Conservation (phyloP, 2,888 invertebrate genomes). For the Hemaris fuciformis region DNA sequence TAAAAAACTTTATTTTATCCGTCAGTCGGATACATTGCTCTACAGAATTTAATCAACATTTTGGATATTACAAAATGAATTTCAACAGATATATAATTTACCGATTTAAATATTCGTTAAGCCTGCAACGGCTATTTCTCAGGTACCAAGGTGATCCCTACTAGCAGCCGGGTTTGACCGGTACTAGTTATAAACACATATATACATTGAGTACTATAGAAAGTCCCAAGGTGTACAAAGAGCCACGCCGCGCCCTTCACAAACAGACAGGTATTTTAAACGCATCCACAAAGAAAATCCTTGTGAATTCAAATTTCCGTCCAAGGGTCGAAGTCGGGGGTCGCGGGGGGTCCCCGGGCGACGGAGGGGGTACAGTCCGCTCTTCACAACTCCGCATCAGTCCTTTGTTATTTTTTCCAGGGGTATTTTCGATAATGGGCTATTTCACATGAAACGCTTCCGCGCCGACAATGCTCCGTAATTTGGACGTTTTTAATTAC, state of each 20-base stretch:
- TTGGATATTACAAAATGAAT: too few species aligned
- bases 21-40: too few species aligned
- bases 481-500: conserved; percentile 14
- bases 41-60: too few species aligned
- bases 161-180: too few species aligned
- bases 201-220: not conserved
- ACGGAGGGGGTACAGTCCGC: not conserved
- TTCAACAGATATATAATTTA: too few species aligned
- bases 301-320: conserved; percentile 6
- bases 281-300: conserved; percentile 1
- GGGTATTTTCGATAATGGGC: conserved; percentile 44
- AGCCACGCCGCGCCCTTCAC: not conserved
- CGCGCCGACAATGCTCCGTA: conserved; percentile 14
- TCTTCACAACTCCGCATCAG: conserved; percentile 2
- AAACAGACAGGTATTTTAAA: conserved; percentile 7
- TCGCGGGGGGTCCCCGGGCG: not conserved
- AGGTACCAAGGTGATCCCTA: too few species aligned
- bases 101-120: too few species aligned
- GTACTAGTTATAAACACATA: too few species aligned
- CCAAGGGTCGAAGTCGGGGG: not conserved
- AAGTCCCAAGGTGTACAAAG: not conserved
- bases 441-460: conserved; percentile 37
- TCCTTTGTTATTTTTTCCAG: conserved; percentile 31
- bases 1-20: too few species aligned
- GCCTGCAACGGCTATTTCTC: too few species aligned